Percentiles rank a stretch among this genome's conserved stretches.
Evolutionary conservation across 2,888 invertebrate genomes (phyloP).

Genomic region (Crossocerus cetratus): DNA sequence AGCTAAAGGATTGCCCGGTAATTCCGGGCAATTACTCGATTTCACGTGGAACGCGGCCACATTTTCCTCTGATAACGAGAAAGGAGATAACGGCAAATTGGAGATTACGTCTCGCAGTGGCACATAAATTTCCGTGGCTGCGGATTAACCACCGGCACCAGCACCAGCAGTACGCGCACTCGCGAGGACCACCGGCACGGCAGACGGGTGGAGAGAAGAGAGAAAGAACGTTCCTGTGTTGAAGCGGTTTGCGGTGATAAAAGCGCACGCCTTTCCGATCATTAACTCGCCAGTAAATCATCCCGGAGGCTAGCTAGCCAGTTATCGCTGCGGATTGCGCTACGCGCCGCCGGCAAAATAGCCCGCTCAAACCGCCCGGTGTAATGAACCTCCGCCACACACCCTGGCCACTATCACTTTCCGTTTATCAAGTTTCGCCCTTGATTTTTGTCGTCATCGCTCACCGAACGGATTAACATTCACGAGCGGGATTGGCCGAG

Average conservation of each 20-base stretch:
- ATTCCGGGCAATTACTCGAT: slow-evolving; percentile 30
- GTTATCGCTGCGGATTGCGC: not conserved
- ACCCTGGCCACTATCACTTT: no score
- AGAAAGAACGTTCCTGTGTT: no score
- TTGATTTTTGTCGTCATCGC: no score
- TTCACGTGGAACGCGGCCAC: slow-evolving; percentile 4
- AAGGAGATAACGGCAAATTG: slow-evolving; percentile 29
- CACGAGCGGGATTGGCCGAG: no score
- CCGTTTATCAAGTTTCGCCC: no score
- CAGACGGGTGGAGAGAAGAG: no score
- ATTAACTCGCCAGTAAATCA: slow-evolving; percentile 21
- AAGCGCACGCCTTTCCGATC: not conserved
- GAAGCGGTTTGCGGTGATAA: not conserved
- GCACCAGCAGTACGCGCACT: not conserved
- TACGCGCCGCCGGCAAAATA: not conserved
- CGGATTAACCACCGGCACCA: slow-evolving; percentile 36
- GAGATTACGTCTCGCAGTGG: slow-evolving; percentile 32
- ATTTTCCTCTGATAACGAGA: slow-evolving; percentile 20
- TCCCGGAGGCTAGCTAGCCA: not conserved
- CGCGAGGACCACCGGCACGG: not conserved
- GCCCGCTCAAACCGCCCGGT: no score
- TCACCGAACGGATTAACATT: no score
- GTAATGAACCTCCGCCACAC: no score
- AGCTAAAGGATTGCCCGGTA: slow-evolving; percentile 25
- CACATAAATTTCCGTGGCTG: slow-evolving; percentile 37